Conservation (phyloP, 2,888 invertebrate genomes). For the Aspidiotus destructor region DNA sequence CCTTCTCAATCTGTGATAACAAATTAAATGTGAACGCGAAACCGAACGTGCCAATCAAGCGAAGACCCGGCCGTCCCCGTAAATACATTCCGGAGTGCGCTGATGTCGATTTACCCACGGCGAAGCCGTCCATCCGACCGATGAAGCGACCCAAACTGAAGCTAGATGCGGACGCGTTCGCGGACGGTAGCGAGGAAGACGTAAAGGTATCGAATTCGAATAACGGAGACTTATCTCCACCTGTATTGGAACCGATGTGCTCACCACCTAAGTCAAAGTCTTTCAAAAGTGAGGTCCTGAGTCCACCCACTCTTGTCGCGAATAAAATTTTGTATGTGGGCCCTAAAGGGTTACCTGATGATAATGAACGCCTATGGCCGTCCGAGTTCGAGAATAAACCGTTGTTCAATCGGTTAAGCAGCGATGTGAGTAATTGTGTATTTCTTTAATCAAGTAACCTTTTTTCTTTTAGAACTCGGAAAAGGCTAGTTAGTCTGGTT, state of each 20-base stretch:
- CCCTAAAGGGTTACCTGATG: conserved; percentile 7
- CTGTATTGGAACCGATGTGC: conserved; percentile 35
- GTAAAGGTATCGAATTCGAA: conserved; percentile 13
- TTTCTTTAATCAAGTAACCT: background rate
- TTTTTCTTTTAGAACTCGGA: background rate
- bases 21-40: background rate
- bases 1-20: background rate
- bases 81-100: conserved; percentile 39
- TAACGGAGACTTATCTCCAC: conserved; percentile 34
- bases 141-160: conserved; percentile 12
- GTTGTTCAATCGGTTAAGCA: conserved; percentile 14
- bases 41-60: conserved; percentile 41
- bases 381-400: conserved; percentile 10
- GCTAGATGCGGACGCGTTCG: background rate
- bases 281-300: conserved; percentile 30
- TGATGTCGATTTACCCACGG: background rate
- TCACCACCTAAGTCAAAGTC: conserved; percentile 3
- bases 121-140: background rate
- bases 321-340: conserved; percentile 15
- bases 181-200: conserved; percentile 7
- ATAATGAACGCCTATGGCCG: conserved; percentile 1
- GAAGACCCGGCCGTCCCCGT: conserved; percentile 44
- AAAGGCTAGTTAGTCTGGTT: background rate
- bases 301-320: conserved; percentile 35
- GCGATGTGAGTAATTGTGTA: conserved; percentile 10